A percentile compares a stretch with the other conserved stretches of the same genome.
Conservation (phyloP, 2,888 invertebrate genomes). For the Drosophila setosimentum region DNA sequence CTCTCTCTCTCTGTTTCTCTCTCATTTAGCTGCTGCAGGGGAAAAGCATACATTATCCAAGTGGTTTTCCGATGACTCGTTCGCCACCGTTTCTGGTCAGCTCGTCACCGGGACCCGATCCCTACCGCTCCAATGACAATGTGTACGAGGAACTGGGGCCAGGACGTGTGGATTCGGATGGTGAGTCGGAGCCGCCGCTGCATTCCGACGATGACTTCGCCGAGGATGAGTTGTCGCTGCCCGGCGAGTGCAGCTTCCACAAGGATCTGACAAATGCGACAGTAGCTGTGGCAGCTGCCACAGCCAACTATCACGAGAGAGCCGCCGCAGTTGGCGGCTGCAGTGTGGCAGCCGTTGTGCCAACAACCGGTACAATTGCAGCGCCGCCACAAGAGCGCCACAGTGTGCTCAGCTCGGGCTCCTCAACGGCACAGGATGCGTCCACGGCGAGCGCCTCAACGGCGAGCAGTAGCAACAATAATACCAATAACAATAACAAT, state of each 20-base stretch:
- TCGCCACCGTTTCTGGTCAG: conserved; percentile 89
- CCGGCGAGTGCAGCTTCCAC: conserved; percentile 85
- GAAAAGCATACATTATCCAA: conserved; percentile 87
- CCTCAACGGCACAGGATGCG: conserved; percentile 81
- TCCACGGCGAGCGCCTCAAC: conserved; percentile 80
- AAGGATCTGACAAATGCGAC: conserved; percentile 65
- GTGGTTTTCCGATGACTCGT: conserved; percentile 87
- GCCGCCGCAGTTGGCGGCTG: conserved; percentile 41
- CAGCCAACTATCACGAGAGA: conserved; percentile 68
- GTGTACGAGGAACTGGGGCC: conserved; percentile 92
- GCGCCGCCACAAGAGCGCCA: conserved; percentile 79
- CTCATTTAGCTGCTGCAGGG: conserved; percentile 76
- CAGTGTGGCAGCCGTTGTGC: conserved; percentile 39
- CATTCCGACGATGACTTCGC: conserved; percentile 94
- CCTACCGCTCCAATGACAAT: conserved; percentile 89
- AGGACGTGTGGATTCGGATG: conserved; percentile 87
- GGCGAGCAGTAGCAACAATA: conserved; percentile 47
- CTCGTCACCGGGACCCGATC: conserved; percentile 89
- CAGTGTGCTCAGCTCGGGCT: conserved; percentile 84
- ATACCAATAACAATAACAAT: conserved; percentile 14
- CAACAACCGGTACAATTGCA: conserved; percentile 26
- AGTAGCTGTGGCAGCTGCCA: conserved; percentile 24
- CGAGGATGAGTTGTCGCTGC: conserved; percentile 91
- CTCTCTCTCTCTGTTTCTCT: conserved; percentile 7
- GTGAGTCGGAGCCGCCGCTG: conserved; percentile 88